phyloP scores from a whole-genome alignment of 2,888 invertebrate species.

The Mechanitis mazaeus region DNA sequence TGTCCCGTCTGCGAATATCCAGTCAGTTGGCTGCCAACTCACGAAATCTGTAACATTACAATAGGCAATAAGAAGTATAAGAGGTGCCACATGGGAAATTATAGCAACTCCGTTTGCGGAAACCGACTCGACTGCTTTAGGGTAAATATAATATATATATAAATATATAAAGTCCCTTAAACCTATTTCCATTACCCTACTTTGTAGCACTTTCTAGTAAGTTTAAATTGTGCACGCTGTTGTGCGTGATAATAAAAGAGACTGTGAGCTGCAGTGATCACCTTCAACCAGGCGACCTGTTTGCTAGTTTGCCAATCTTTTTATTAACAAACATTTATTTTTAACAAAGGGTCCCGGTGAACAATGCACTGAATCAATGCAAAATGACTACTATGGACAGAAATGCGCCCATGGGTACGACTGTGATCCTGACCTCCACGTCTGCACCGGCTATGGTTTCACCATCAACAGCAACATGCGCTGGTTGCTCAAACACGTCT shows the following conservation, averaged over 20 bases:
- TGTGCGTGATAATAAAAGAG: background rate
- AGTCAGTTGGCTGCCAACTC: constrained; percentile 44
- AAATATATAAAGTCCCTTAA: background rate
- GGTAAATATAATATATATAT: constrained; percentile 35
- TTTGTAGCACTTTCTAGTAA: too few relatives aligned
- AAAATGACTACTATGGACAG: constrained; percentile 51
- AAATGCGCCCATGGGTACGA: constrained; percentile 58
- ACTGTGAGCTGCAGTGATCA: too few relatives aligned
- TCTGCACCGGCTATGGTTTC: constrained; percentile 51
- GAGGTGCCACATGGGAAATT: constrained; percentile 53
- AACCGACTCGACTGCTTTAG: constrained; percentile 59
- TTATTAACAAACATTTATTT: background rate
- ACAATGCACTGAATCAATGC: constrained; percentile 59
- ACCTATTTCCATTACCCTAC: too few relatives aligned
- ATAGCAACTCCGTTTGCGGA: constrained; percentile 57
- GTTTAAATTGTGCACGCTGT: too few relatives aligned
- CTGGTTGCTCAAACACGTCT: constrained; percentile 41
- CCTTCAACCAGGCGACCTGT: too few relatives aligned
- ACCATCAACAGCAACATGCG: constrained; percentile 43
- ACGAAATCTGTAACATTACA: constrained; percentile 49
- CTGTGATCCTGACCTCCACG: constrained; percentile 50
- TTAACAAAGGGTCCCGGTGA: constrained; percentile 53
- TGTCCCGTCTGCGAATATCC: constrained; percentile 59
- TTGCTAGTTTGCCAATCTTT: too few relatives aligned
- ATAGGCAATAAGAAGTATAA: constrained; percentile 52